Percentiles rank a stretch among this genome's conserved stretches.
These are phyloP conservation scores for human DNA, from an alignment of 2,113 vertebrate species.

Conservation along the genomic window GRCh38 chr6:13656501-13657000, in stretches of 20 bases:
- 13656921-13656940: neutral
- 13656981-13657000: slow-evolving; percentile 37
- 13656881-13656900: neutral
- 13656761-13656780: neutral
- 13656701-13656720: neutral
- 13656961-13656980: neutral
- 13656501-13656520: neutral
- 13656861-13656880: neutral
- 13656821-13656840: slow-evolving; percentile 35
- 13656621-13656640: neutral
- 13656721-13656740: neutral
- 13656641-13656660: neutral
- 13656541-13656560: neutral
- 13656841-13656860: neutral
- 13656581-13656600: neutral
- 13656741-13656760: neutral
- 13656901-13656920: neutral
- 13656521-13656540: neutral
- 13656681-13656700: neutral
- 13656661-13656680: neutral
- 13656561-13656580: neutral
- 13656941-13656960: slow-evolving; percentile 32
- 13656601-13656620: neutral
- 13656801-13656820: slow-evolving; percentile 9
- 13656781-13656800: neutral